Evolutionary conservation across 2,888 invertebrate genomes (phyloP), one percentile per base, ranked within the genome.

Genomic region (Marasmarcha lunaedactyla): DNA sequence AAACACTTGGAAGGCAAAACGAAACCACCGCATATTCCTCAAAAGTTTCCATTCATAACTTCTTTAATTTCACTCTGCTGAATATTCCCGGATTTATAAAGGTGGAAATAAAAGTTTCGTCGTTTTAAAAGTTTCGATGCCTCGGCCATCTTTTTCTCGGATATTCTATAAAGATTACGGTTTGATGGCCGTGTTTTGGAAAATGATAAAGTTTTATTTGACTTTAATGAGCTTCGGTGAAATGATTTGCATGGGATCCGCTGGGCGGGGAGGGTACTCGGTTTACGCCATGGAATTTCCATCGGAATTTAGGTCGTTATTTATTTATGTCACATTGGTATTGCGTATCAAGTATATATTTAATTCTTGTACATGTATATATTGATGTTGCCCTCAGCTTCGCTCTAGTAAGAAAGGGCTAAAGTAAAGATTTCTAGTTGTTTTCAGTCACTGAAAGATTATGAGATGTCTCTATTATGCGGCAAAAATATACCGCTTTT

Each of bases 31-130:
- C 39, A 38, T 41, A 43, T 43, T 43, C 39, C 40, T 43, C 40
- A 41, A 41, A 43, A 41, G 38, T 43, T 40, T 35, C 43, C 41
- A 41, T 46, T 46, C 44, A 42, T 46, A 46, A 46, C 46, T 46
- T 46, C 46, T 46, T 46, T 46, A 46, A 46, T 46, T 46, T 46
- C 41, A 42, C 42, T 39, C 42, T 33, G 42, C 33, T 46, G 41
- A 46, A 46, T 42, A 42, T 46, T 42, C 43, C 30, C 30, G n/a
- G 30, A 30, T 40, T 40, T 40, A 40, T 40, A 35, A 35, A 40
- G 39, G 36, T 39, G 34, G 35, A 40, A 40, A 36, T 40, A 30
- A 40, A 40, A 40, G 36, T 40, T 39, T 26, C 14, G 11, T 15
- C 36, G 36, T 36, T 36, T 30, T 30, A 26, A 26, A 27, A 36